Conservation (phyloP, 1,140 invertebrate species). For the Dinothrombium tinctorium region DNA sequence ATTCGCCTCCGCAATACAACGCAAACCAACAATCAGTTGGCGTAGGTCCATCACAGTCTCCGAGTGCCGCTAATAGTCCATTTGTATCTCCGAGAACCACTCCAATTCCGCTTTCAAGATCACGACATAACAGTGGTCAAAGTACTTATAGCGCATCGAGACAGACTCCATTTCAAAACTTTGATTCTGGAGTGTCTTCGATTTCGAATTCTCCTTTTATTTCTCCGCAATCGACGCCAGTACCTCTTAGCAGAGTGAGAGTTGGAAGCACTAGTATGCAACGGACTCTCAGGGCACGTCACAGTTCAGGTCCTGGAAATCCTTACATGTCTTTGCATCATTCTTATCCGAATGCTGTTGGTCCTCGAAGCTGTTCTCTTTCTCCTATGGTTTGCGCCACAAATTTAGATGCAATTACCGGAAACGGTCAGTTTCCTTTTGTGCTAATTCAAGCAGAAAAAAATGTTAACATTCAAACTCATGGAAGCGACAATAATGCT, state of each 20-base stretch:
- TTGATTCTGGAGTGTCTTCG: constrained; percentile 18
- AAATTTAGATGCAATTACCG: no score
- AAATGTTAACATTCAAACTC: no score
- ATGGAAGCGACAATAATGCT: no score
- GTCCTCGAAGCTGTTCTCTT: not conserved
- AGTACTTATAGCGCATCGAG: constrained; percentile 16
- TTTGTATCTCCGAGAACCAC: constrained; percentile 59
- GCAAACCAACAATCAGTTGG: constrained; percentile 12
- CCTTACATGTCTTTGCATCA: constrained; percentile 2
- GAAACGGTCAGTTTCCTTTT: no score
- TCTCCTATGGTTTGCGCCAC: not conserved
- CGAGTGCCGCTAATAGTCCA: constrained; percentile 36
- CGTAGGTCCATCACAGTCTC: constrained; percentile 17
- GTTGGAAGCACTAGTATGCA: not conserved
- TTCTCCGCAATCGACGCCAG: constrained; percentile 21
- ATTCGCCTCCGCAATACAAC: not conserved
- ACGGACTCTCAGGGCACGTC: constrained; percentile 8
- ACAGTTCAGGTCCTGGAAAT: constrained; percentile 15
- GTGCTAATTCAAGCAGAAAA: no score
- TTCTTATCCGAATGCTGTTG: not conserved
- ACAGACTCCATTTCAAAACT: constrained; percentile 15
- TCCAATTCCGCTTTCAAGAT: constrained; percentile 31
- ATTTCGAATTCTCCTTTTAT: constrained; percentile 20
- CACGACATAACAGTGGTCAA: constrained; percentile 23
- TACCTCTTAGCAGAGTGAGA: constrained; percentile 17